Conservation (phyloP, 2,888 invertebrate species). For the Polydrusus cervinus region DNA sequence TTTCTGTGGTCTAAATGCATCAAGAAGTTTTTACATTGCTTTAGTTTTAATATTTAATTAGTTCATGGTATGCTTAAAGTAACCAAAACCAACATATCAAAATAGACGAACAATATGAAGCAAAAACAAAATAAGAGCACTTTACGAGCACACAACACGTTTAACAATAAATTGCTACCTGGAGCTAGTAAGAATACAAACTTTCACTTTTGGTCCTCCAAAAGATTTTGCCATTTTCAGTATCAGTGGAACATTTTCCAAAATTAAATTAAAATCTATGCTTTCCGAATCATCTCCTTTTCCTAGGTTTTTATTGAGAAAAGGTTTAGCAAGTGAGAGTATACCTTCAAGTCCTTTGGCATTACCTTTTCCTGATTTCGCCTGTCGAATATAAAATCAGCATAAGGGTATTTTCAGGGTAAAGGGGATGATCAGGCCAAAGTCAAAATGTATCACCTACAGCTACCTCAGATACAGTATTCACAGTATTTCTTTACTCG, state of each 20-base stretch:
- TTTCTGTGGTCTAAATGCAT: too few species aligned
- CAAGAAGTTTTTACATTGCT: too few species aligned
- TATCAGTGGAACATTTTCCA: slow-evolving; percentile 29
- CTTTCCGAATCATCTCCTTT: background rate
- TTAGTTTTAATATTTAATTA: too few species aligned
- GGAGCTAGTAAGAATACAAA: slow-evolving; percentile 23
- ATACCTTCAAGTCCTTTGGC: slow-evolving; percentile 5
- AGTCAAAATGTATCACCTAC: too few species aligned
- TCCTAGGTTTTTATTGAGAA: slow-evolving; percentile 6
- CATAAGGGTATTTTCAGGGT: background rate
- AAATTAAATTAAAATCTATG: slow-evolving; percentile 27
- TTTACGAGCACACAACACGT: background rate
- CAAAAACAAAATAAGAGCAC: background rate
- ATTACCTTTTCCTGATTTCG: background rate
- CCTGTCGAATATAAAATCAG: background rate
- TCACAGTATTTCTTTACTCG: too few species aligned
- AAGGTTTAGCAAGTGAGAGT: slow-evolving; percentile 7
- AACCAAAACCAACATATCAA: background rate
- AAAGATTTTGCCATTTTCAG: slow-evolving; percentile 36
- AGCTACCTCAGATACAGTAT: too few species aligned
- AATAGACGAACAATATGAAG: too few species aligned
- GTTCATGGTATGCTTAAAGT: too few species aligned
- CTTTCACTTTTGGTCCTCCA: slow-evolving; percentile 34
- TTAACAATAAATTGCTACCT: slow-evolving; percentile 8
- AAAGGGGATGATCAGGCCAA: too few species aligned